A percentile compares a stretch with the other conserved stretches of the same genome.
phyloP scores from a whole-genome alignment of 2,888 invertebrate genomes.

The Dolichomitus sp. region DNA sequence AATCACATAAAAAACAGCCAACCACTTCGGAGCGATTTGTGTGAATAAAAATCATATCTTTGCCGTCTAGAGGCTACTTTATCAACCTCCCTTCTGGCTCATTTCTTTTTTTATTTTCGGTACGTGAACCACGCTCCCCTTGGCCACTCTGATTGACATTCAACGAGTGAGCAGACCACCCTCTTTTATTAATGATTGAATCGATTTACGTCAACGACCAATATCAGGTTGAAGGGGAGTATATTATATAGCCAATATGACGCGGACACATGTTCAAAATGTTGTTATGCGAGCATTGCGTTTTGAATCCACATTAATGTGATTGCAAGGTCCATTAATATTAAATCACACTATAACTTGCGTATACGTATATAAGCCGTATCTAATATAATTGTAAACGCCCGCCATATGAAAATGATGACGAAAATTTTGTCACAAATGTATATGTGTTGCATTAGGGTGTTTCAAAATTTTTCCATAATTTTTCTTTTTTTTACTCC shows the following conservation, averaged over 20 bases:
- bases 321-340: background rate
- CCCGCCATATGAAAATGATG: background rate
- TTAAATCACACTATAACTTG: background rate
- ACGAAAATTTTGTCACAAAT: background rate
- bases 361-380: background rate
- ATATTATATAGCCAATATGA: background rate
- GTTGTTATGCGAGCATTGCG: background rate
- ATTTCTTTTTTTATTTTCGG: conserved; percentile 19
- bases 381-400: background rate
- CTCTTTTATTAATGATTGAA: conserved; percentile 30
- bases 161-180: conserved; percentile 17
- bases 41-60: conserved; percentile 33
- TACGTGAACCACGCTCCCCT: conserved; percentile 7
- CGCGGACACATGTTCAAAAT: background rate
- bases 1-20: conserved; percentile 36
- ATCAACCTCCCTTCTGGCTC: conserved; percentile 1
- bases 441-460: background rate
- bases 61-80: background rate
- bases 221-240: background rate
- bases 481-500: too few species aligned
- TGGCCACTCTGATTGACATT: conserved; percentile 31
- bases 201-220: conserved; percentile 6
- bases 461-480: too few species aligned
- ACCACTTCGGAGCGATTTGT: conserved; percentile 24
- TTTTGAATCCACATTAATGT: background rate